Evolutionary conservation across 2,113 vertebrate genomes (phyloP), one percentile per base, ranked within the genome.

Genomic region (Nipponia nippon): DNA sequence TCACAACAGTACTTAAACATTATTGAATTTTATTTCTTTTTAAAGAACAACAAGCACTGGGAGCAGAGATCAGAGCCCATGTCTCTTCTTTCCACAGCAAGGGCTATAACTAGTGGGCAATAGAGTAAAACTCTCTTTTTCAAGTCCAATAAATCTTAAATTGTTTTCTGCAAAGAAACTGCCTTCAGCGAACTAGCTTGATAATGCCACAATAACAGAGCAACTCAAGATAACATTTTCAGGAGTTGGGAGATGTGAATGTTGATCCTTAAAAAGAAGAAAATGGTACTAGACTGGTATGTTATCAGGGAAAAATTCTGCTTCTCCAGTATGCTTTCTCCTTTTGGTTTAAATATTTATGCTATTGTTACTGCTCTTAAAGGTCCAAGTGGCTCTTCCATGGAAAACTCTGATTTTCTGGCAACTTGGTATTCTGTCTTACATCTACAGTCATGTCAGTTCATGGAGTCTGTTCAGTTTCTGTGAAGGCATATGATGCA

Each of bases 101-200:
- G 40, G 44, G 7, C 65, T 91, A 20, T 87, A 94, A 89, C 87
- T 66, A 77, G 40, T 36, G 38, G 25, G 49, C 71, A 92, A n/a
- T 9, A 32, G 82, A 70, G 32, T 69, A 86, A 92, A 95, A 83
- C 67, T 70, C 38, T 34, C 32, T 91, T 89, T 89, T 93, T 82
- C 80, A 75, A 91, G 83, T 83, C 58, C 79, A 96, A 95, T 94
- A 95, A 88, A 95, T 94, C 67, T 78, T 65, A 73, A 81, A 88
- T 96, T 94, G 75, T 96, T 96, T 95, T 88, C 95, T 92, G 46
- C 62, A 81, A 88, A 90, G 75, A 94, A 94, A 95, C n/a, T 92
- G 83, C 95, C 95, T 96, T 94, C 82, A 93, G 92, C 92, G 6
- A 75, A 70, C 78, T 80, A 90, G 62, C 75, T 77, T 96, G 93